Evolutionary conservation across 2,888 invertebrate genomes (phyloP), one percentile per base, ranked within the genome.

Genomic region (Chrysolina oricalcia): DNA sequence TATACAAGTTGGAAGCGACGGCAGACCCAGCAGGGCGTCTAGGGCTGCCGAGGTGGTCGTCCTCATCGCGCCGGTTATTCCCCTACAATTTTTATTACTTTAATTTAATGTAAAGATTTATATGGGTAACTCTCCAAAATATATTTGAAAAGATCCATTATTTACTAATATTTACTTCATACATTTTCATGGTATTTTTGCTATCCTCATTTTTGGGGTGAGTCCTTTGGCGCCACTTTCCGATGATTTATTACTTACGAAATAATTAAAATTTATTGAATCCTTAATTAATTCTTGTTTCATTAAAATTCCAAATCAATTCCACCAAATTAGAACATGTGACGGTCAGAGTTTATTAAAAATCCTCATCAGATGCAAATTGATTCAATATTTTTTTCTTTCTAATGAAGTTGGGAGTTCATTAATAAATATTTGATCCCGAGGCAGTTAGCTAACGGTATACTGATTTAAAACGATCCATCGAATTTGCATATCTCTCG

Each of bases 271-370:
- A 17, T 19, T 50, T 50, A n/a, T 43, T 43, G 13, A 50, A 19
- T 50, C 50, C 65, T 40, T 67, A 70, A 71, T 74, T 62, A 71
- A 56, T 67, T 67, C 71, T 71, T 62, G 70, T 62, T 71, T 71
- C 50, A 74, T 74, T 71, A 71, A 74, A 66, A 74, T 74, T 74
- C 67, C 62, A 70, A 70, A 70, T 74, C 59, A 74, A 74, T 74
- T 70, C 70, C 59, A 74, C 63, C 67, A 67, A 63, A 67, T 74
- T 67, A 71, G 64, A 62, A 59, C 67, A 71, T 40, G 69, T 73
- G 73, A 71, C 59, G 63, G 43, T 74, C 69, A 76, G 68, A 64
- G 67, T 76, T 59, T 71, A 68, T 75, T 75, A 69, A 75, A 76
- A 75, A 75, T 67, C 21, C 70, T 68, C 65, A 48, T 66, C 67